A percentile compares a stretch with the other conserved stretches of the same genome.
These are phyloP conservation scores for Leguminivora glycinivorella DNA, from an alignment of 1,140 invertebrate species.

Conservation along the genomic window DNA sequence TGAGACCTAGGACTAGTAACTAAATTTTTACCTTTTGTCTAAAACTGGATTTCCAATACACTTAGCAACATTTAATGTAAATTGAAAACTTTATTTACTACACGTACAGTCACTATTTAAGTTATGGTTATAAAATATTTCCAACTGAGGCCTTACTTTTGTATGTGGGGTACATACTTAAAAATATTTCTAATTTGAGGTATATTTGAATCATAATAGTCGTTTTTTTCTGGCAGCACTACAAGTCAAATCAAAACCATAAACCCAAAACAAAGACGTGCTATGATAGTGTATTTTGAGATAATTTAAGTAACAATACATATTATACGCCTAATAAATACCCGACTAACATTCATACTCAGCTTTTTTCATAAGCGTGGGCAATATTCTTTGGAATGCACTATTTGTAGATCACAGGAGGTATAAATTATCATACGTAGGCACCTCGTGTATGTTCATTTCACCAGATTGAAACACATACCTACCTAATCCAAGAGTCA, in stretches of 20 bases:
- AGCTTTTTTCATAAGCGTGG: neutral
- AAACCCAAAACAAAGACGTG: slow-evolving; percentile 13
- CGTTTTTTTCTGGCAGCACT: slow-evolving; percentile 14
- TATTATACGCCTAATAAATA: neutral
- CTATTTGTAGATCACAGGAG: slow-evolving; percentile 7
- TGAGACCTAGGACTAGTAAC: neutral
- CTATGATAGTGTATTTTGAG: neutral
- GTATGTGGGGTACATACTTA: neutral
- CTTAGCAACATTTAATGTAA: neutral
- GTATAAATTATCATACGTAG: slow-evolving; percentile 21
- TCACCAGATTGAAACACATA: slow-evolving; percentile 51
- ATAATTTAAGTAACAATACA: neutral
- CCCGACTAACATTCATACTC: neutral
- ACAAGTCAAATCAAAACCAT: neutral
- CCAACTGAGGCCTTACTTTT: neutral
- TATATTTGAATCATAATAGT: slow-evolving; percentile 5
- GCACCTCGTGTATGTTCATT: slow-evolving; percentile 46
- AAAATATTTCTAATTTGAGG: neutral
- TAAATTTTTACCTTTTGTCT: neutral
- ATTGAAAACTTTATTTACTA: neutral
- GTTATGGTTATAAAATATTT: neutral
- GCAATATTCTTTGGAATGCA: neutral
- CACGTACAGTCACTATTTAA: neutral
- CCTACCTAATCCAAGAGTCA: slow-evolving; percentile 58
- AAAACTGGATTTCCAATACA: neutral